Conservation (phyloP, 1,140 invertebrate species). For the Drosophila serrata region DNA sequence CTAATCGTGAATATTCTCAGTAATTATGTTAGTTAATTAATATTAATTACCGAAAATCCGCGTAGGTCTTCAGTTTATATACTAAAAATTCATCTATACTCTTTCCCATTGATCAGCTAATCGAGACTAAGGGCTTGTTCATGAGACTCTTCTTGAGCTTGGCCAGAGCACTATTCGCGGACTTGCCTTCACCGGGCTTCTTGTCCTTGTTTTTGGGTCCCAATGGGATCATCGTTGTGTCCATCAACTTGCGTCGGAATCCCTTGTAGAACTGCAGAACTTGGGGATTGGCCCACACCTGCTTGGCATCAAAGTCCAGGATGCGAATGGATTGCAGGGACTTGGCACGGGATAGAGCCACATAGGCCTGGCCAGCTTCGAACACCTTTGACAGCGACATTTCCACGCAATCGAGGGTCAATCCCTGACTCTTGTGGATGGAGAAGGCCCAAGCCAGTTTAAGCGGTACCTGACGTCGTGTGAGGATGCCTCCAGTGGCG, state of each 20-base stretch:
- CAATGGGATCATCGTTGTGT: constrained; percentile 89
- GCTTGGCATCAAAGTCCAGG: constrained; percentile 93
- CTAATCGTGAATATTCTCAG: not conserved
- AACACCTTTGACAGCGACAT: constrained; percentile 96
- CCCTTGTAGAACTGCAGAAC: constrained; percentile 94
- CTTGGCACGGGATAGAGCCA: constrained; percentile 96
- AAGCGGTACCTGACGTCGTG: constrained; percentile 92
- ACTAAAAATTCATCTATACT: constrained; percentile 5
- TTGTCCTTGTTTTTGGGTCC: constrained; percentile 87
- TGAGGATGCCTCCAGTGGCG: constrained; percentile 88
- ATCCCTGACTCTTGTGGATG: constrained; percentile 98
- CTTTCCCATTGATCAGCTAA: constrained; percentile 57
- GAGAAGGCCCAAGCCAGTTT: constrained; percentile 98
- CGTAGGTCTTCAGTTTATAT: not conserved
- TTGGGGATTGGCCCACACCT: constrained; percentile 95
- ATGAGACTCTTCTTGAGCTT: constrained; percentile 83
- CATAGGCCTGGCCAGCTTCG: constrained; percentile 98
- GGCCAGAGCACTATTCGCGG: constrained; percentile 19
- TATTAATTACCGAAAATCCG: constrained; percentile 7
- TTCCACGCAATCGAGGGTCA: constrained; percentile 98
- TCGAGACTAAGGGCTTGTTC: constrained; percentile 82
- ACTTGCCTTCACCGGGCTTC: constrained; percentile 77
- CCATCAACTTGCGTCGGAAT: constrained; percentile 88
- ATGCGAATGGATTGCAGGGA: constrained; percentile 94
- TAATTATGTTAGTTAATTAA: not conserved